Evolutionary conservation across 2,888 invertebrate species (phyloP).

Genomic region (Prosopocoilus inquinatus): DNA sequence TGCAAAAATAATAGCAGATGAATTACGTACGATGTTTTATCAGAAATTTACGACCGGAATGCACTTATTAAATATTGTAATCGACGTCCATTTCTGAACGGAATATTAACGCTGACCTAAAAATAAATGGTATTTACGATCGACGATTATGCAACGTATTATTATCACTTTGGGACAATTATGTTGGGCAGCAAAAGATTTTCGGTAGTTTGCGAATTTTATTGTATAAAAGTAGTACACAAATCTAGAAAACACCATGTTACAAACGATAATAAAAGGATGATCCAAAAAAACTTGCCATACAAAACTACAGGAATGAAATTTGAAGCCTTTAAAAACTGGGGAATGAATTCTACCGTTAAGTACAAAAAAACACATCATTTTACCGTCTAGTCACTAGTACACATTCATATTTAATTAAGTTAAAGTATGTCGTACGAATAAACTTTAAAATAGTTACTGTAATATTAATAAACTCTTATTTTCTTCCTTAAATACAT

Average conservation of each 20-base stretch:
- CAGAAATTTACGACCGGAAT: too few species aligned
- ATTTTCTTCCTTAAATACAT: not conserved
- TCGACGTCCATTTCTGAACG: too few species aligned
- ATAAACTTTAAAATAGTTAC: constrained; percentile 13
- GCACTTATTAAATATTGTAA: too few species aligned
- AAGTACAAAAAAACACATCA: constrained; percentile 22
- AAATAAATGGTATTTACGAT: too few species aligned
- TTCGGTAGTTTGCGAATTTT: constrained; percentile 11
- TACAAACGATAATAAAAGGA: constrained; percentile 27
- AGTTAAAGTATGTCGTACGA: constrained; percentile 7
- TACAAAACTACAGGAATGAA: constrained; percentile 34
- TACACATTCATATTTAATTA: constrained; percentile 20
- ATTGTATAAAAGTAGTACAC: constrained; percentile 41
- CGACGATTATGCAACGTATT: too few species aligned
- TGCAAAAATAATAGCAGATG: too few species aligned
- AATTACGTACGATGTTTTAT: too few species aligned
- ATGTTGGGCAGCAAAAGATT: too few species aligned
- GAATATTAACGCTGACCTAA: too few species aligned
- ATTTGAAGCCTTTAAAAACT: constrained; percentile 28
- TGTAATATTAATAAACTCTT: not conserved
- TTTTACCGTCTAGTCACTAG: not conserved
- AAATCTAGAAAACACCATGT: constrained; percentile 37
- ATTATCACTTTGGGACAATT: too few species aligned
- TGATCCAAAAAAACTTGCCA: constrained; percentile 23
- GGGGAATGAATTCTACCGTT: constrained; percentile 36